These are phyloP conservation scores for Varecia variegata DNA, from an alignment of 2,797 vertebrate species.

Conservation along the genomic window DNA sequence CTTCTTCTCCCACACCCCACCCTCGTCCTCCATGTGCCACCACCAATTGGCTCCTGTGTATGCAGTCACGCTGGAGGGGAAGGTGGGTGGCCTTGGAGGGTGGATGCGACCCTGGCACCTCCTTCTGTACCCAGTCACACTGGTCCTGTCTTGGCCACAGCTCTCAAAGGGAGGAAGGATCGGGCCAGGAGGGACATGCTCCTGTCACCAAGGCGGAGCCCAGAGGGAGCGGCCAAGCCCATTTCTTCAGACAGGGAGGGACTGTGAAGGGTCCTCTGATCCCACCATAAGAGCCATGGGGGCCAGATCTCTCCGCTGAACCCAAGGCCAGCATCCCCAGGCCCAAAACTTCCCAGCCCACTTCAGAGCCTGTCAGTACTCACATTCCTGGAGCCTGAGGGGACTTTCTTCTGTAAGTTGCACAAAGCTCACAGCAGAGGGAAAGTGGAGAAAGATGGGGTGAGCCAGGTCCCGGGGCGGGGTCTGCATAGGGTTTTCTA, in stretches of 20 bases:
- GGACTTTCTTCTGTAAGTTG: fast-evolving
- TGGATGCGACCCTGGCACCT: background rate
- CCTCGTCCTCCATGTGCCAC: background rate
- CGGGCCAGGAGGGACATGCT: background rate
- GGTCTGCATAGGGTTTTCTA: background rate
- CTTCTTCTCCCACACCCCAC: background rate
- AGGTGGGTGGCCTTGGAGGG: background rate
- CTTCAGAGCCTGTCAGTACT: background rate
- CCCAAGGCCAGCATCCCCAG: background rate
- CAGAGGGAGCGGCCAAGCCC: background rate
- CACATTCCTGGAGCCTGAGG: background rate
- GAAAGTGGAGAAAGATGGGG: background rate
- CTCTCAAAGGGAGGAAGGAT: background rate
- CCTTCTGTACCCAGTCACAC: background rate
- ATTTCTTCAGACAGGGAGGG: background rate
- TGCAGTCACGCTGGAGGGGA: background rate
- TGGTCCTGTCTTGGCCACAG: background rate
- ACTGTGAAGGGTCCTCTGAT: background rate
- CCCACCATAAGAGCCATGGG: background rate
- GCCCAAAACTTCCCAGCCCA: background rate
- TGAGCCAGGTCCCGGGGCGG: no score
- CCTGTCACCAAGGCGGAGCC: background rate
- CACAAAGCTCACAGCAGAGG: no score
- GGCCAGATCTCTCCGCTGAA: background rate
- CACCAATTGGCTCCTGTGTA: background rate